These are phyloP conservation scores for Dugesia japonica DNA, from an alignment of 2,888 invertebrate genomes.

Conservation along the genomic window DNA sequence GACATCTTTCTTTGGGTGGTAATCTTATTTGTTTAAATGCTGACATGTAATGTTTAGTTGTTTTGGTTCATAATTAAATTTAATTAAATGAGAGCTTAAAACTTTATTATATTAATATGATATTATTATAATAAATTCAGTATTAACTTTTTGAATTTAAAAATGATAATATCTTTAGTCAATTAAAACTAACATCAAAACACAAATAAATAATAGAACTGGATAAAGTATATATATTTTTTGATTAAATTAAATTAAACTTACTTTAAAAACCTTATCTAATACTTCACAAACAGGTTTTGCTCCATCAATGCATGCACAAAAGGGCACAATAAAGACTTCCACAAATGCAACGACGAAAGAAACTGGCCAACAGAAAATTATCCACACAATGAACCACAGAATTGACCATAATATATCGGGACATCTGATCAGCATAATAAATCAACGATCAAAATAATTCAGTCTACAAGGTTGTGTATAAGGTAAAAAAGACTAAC, in stretches of 20 bases:
- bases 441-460: neutral
- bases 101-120: too few species aligned
- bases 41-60: too few species aligned
- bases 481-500: neutral
- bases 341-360: neutral
- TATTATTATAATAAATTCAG: too few species aligned
- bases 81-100: too few species aligned
- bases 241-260: neutral
- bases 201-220: too few species aligned
- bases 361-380: conserved; percentile 8
- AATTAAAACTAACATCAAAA: too few species aligned
- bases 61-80: too few species aligned
- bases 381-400: neutral
- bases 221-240: too few species aligned
- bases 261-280: conserved; percentile 15
- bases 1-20: too few species aligned
- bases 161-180: too few species aligned
- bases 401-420: neutral
- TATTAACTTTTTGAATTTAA: too few species aligned
- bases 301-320: neutral
- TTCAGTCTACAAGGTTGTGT: neutral
- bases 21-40: too few species aligned
- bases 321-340: neutral
- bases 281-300: conserved; percentile 1
- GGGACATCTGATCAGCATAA: conserved; percentile 11